A percentile compares a stretch with the other conserved stretches of the same genome.
phyloP scores from a whole-genome alignment of 1,140 invertebrate genomes.

The Hesperophylax magnus region DNA sequence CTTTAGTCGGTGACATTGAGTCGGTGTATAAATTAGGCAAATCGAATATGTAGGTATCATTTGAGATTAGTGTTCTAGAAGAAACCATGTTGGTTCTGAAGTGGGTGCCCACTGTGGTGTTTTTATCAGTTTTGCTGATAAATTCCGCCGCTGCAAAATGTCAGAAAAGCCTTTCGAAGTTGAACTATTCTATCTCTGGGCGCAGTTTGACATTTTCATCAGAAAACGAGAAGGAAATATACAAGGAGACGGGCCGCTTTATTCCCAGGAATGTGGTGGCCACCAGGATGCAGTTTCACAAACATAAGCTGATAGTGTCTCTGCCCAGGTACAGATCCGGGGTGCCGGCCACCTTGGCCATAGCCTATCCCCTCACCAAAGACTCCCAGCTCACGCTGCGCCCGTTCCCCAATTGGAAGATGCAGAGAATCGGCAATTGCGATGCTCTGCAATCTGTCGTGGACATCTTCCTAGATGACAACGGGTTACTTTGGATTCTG shows the following conservation, averaged over 20 bases:
- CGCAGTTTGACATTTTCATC: constrained; percentile 72
- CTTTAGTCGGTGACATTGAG: too few species aligned
- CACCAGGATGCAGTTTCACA: constrained; percentile 74
- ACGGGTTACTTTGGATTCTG: constrained; percentile 59
- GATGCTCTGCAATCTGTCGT: constrained; percentile 74
- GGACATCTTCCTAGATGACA: constrained; percentile 72
- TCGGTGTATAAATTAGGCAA: too few species aligned
- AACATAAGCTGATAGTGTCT: constrained; percentile 72
- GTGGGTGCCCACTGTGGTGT: neutral
- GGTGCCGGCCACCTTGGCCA: constrained; percentile 41
- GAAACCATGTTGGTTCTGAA: neutral
- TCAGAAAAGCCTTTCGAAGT: constrained; percentile 22
- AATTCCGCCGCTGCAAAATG: neutral
- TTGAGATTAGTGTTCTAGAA: too few species aligned
- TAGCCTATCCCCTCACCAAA: constrained; percentile 6
- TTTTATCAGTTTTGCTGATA: neutral
- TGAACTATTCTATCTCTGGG: constrained; percentile 65
- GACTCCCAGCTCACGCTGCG: constrained; percentile 36
- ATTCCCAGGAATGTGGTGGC: constrained; percentile 73
- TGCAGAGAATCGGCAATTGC: constrained; percentile 74
- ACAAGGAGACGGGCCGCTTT: constrained; percentile 72
- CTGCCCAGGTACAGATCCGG: constrained; percentile 68
- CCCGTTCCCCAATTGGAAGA: constrained; percentile 74
- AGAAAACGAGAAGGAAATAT: constrained; percentile 73
- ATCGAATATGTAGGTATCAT: too few species aligned